These are phyloP conservation scores for Noturus placidus DNA, from an alignment of 2,113 vertebrate species.

Conservation along the genomic window DNA sequence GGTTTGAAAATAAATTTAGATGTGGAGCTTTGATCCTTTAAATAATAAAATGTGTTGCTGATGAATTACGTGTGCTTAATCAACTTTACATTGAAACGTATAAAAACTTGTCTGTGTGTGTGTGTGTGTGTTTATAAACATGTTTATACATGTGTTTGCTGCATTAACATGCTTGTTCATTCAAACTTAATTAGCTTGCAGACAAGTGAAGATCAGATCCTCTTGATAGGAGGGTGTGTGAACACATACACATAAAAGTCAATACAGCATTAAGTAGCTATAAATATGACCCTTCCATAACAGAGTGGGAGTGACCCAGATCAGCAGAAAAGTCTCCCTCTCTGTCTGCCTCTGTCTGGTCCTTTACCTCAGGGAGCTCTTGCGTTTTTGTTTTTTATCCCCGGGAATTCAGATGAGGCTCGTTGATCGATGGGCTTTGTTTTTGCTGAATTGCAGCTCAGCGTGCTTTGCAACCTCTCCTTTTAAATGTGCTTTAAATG, in stretches of 20 bases:
- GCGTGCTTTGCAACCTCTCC: conserved; percentile 11
- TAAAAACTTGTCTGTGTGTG: background rate
- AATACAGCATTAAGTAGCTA: conserved; percentile 31
- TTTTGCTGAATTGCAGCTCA: conserved; percentile 36
- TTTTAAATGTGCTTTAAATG: conserved; percentile 17
- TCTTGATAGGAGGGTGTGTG: background rate
- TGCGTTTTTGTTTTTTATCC: background rate
- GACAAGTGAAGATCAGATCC: background rate
- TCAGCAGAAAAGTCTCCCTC: conserved; percentile 28
- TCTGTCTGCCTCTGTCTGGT: conserved; percentile 16
- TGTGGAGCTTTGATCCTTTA: background rate
- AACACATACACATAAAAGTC: conserved; percentile 7
- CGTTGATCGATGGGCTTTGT: conserved; percentile 38
- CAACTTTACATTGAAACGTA: background rate
- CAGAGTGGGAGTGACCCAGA: conserved; percentile 41
- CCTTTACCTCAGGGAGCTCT: conserved; percentile 1
- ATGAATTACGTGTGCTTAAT: background rate
- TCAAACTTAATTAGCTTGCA: conserved; percentile 7
- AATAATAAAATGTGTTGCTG: background rate
- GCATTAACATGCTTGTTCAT: background rate
- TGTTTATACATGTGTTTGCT: background rate
- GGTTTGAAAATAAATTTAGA: background rate
- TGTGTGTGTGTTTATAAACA: background rate
- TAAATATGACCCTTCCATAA: conserved; percentile 32
- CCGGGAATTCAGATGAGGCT: background rate